Base-by-base conservation (phyloP, 2,888 invertebrate genomes). In the Blomia tropicalis region DNA sequence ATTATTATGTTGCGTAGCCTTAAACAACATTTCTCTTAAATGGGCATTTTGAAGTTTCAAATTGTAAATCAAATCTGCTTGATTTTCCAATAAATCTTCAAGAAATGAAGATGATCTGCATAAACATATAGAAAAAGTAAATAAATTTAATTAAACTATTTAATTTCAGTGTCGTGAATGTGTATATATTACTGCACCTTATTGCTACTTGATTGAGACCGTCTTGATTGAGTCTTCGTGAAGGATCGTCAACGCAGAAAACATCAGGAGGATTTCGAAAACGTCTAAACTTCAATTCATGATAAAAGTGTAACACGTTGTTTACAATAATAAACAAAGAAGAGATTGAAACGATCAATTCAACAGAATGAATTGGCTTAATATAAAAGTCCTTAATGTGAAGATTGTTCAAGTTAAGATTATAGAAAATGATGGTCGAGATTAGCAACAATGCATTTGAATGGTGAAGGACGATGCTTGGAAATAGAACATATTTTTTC, bases 61-160 rank as follows among this genome's bases (percentile, higher is more conserved):
- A 43, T 67, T 66, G 41, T 65, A 62, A 29, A 67, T 67, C 63
- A 67, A 63, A 63, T 67, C 67, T 27, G 67, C 66, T 59, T 67
- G 67, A 30, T 66, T 67, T 58, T 67, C 67, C 1, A 67, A 56
- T 25, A 67, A 41, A 62, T 67, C 67, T 59, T 66, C 67, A 54
- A 67, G 53, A 54, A 66, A 67, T 43, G 62, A 62, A 27, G 62
- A 62, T 14, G 62, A 56, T 44, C 62, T 62, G n/a, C 14, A 2
- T 44, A n/a, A n/a, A n/a, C n/a, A n/a, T n/a, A 11, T 4, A 19
- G 1, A 25, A 22, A 27, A 17, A 53, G 60, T n/a, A 56, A 25
- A 17, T 25, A 60, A 36, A 22, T 29, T 11, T 54, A 60, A 53
- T 3, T 23, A 29, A 29, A 54, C 2, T 4, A 2, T 4, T 31